These are phyloP conservation scores for Drosophila nr. perissopoda DNA, from an alignment of 2,888 invertebrate species.

Conservation along the genomic window DNA sequence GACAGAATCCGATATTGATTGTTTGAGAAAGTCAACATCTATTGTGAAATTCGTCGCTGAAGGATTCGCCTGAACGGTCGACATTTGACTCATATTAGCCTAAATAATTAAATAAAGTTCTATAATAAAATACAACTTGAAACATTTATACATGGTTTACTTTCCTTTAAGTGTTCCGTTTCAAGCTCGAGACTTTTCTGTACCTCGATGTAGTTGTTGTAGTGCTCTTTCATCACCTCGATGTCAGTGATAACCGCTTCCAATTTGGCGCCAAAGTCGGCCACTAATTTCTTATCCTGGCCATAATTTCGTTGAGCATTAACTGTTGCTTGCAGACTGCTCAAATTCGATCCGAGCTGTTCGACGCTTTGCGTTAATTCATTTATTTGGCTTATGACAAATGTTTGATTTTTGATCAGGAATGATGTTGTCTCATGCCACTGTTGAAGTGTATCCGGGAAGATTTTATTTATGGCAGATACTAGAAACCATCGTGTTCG, in stretches of 20 bases:
- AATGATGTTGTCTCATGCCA: conserved; percentile 90
- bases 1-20: conserved; percentile 63
- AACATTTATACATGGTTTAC: not conserved
- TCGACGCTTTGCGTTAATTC: conserved; percentile 87
- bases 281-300: conserved; percentile 83
- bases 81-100: conserved; percentile 71
- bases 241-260: conserved; percentile 82
- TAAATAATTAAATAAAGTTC: conserved; percentile 35
- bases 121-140: not conserved
- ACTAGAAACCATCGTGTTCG: conserved; percentile 84
- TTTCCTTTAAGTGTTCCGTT: conserved; percentile 66
- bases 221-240: conserved; percentile 81
- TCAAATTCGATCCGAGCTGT: conserved; percentile 86
- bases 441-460: conserved; percentile 89
- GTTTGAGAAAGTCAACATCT: conserved; percentile 65
- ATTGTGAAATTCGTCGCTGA: conserved; percentile 68
- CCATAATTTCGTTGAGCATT: conserved; percentile 80
- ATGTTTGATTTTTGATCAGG: conserved; percentile 89
- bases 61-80: conserved; percentile 51
- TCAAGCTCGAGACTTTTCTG: conserved; percentile 74
- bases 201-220: conserved; percentile 74
- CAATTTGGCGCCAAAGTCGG: conserved; percentile 84
- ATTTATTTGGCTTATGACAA: conserved; percentile 87
- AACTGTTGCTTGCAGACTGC: conserved; percentile 73
- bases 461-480: conserved; percentile 89